phyloP scores from a whole-genome alignment of 2,888 invertebrate species.

The Sesamia inferens region DNA sequence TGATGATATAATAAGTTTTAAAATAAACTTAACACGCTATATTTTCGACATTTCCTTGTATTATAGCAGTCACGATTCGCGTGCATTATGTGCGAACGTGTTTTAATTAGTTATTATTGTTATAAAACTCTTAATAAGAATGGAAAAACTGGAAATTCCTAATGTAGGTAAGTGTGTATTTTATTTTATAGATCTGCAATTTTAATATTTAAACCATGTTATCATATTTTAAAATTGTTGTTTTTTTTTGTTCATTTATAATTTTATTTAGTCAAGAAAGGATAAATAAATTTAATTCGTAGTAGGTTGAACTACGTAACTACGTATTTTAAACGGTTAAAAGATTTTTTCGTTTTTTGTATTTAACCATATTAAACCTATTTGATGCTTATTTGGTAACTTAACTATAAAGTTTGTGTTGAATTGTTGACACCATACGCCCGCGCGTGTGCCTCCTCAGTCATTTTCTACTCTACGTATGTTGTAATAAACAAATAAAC shows the following conservation, averaged over 20 bases:
- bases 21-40: conserved; percentile 66
- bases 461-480: not conserved
- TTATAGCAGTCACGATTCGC: conserved; percentile 62
- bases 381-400: too few relatives aligned
- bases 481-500: not conserved
- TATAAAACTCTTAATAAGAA: conserved; percentile 27
- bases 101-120: conserved; percentile 40
- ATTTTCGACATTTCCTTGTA: conserved; percentile 72
- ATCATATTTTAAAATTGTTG: not conserved
- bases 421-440: too few relatives aligned
- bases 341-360: too few relatives aligned
- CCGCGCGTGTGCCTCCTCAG: too few relatives aligned
- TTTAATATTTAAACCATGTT: not conserved
- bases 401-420: too few relatives aligned
- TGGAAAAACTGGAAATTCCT: conserved; percentile 43
- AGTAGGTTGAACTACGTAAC: too few relatives aligned
- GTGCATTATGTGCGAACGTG: conserved; percentile 66
- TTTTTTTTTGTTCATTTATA: not conserved
- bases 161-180: conserved; percentile 60
- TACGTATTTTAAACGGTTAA: too few relatives aligned
- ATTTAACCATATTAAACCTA: too few relatives aligned
- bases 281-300: not conserved
- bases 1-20: conserved; percentile 67
- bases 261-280: not conserved
- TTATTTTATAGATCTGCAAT: not conserved